A percentile compares a stretch with the other conserved stretches of the same genome.
phyloP scores from a whole-genome alignment of 2,797 vertebrate genomes.

The Galagoides demidoff region DNA sequence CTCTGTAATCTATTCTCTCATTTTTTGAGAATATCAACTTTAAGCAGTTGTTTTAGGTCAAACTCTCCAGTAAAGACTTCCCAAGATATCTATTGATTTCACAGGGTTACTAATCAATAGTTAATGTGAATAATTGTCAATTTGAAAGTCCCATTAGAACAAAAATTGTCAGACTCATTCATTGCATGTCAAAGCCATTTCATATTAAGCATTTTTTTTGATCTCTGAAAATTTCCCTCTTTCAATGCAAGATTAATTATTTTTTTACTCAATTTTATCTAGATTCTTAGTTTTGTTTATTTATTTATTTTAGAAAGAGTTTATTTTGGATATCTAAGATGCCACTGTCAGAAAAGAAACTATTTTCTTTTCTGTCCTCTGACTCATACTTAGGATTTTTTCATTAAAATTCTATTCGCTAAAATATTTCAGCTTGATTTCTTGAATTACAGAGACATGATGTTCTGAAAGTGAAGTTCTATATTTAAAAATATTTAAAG shows the following conservation, averaged over 20 bases:
- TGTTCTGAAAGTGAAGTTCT: background rate
- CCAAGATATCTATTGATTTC: background rate
- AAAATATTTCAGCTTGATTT: background rate
- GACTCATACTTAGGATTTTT: background rate
- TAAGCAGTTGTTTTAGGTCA: background rate
- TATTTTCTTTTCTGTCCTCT: background rate
- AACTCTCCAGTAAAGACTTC: background rate
- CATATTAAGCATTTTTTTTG: background rate
- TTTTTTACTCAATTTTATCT: background rate
- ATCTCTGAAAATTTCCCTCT: background rate
- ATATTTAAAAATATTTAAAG: background rate
- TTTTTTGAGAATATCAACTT: background rate
- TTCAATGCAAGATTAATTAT: background rate
- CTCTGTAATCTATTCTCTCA: background rate
- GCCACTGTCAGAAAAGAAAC: background rate
- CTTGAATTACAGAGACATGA: background rate
- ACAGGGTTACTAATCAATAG: background rate
- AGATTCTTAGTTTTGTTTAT: background rate
- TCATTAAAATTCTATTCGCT: background rate
- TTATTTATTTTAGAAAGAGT: background rate
- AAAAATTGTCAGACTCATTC: background rate
- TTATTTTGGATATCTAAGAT: background rate
- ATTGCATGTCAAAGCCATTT: background rate
- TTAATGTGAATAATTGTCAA: background rate
- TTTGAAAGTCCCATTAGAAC: background rate